Base-by-base conservation (phyloP, 2,888 invertebrate genomes). In the Mechanitis mazaeus region DNA sequence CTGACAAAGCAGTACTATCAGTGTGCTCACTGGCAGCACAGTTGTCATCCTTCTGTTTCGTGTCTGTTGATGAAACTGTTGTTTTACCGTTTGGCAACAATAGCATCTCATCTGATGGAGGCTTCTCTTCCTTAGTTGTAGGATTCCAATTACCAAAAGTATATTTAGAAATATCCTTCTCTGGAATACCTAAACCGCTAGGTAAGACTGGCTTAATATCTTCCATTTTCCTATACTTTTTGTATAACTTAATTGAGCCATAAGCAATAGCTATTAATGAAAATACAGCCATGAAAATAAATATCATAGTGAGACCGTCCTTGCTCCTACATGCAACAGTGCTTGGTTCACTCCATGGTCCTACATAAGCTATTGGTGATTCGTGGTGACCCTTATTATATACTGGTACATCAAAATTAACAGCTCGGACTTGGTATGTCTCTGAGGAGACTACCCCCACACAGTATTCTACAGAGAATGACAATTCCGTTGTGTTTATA, bases 161-260 rank as follows among this genome's bases (percentile, higher is more conserved):
- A 68, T 84, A 87, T 70, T 90, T 90, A 3, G 81, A 77, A 64
- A 80, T 77, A 68, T 89, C 90, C 70, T 90, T 90, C 69, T 88
- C 85, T 42, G 85, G 85, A 64, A 86, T 79, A 59, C 81, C 91
- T 63, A 94, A 79, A 3, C 94, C 94, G 56, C 92, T 92, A 33
- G 94, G 94, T 65, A 94, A 79, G 70, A 93, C 93, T 12, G 93
- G 92, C 74, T 93, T 92, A 33, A 94, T 93, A 70, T 94, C 92
- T 73, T 91, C 91, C 93, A 94, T 94, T 70, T 89, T 91, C 72
- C 91, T 91, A 71, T 91, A 92, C 65, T 90, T 92, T 62, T 88
- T 84, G 82, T 93, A 93, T 35, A 91, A 74, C 75, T 93, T 93
- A 68, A 78, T 83, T 5, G 81, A 80, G 7, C 78, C 81, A 68